A percentile compares a stretch with the other conserved stretches of the same genome.
Evolutionary conservation across 1,140 invertebrate species (phyloP).

Genomic region (Apis dorsata): DNA sequence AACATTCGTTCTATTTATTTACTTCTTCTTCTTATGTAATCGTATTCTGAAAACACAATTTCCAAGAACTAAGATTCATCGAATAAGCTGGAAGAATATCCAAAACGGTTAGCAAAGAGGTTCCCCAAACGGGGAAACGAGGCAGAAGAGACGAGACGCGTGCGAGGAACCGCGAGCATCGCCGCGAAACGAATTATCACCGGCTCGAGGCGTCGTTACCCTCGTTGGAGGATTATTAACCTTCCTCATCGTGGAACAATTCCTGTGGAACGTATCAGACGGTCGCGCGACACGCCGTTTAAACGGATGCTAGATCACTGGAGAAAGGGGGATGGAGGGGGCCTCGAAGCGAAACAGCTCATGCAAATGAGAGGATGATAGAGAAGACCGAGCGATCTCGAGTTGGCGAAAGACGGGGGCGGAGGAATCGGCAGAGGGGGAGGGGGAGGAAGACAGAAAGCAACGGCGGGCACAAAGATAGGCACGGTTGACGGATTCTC

Average conservation of each 20-base stretch:
- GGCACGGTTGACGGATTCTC: constrained; percentile 51
- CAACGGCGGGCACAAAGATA: constrained; percentile 53
- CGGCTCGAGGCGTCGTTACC: not conserved
- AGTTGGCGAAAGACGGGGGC: constrained; percentile 19
- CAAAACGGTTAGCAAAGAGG: not conserved
- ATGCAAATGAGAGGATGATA: constrained; percentile 49
- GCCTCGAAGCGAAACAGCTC: constrained; percentile 38
- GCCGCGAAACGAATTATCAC: not conserved
- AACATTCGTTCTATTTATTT: no score
- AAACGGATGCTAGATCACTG: constrained; percentile 4
- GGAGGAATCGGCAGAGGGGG: constrained; percentile 25
- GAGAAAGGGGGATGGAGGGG: not conserved
- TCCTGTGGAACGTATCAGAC: not conserved
- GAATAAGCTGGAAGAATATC: no score
- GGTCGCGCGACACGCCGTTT: constrained; percentile 4
- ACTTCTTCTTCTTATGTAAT: no score
- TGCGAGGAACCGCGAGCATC: not conserved
- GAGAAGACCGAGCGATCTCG: constrained; percentile 33
- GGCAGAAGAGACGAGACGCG: not conserved
- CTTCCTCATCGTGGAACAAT: not conserved
- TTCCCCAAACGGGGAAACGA: not conserved
- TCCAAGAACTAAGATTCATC: no score
- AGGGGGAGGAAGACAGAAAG: constrained; percentile 42
- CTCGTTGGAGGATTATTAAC: constrained; percentile 2
- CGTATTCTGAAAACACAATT: no score